Evolutionary conservation across 1,140 invertebrate species (phyloP).

Genomic region (Rhynchophorus ferrugineus): DNA sequence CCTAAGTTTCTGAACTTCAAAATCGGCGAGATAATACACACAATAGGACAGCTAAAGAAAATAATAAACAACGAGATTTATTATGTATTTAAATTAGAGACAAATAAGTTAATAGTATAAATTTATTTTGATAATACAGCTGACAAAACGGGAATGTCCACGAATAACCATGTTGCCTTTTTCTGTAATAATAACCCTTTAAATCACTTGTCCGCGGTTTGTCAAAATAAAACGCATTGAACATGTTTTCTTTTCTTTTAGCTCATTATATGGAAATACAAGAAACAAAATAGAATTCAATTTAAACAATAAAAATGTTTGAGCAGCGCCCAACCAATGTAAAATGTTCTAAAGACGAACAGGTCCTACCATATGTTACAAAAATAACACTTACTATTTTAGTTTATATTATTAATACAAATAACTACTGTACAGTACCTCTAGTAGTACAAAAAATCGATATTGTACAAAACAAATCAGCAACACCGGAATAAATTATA

Average conservation of each 20-base stretch:
- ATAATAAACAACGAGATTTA: conserved; percentile 6
- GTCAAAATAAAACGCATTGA: conserved; percentile 24
- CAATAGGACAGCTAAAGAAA: conserved; percentile 5
- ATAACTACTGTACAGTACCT: conserved; percentile 32
- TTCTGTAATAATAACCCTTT: conserved; percentile 10
- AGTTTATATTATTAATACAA: conserved; percentile 29
- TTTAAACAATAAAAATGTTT: conserved; percentile 30
- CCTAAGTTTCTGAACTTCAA: background rate
- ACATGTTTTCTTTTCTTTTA: conserved; percentile 7
- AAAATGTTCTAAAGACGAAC: conserved; percentile 30
- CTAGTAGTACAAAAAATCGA: conserved; percentile 28
- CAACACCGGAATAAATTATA: conserved; percentile 28
- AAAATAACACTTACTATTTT: conserved; percentile 28
- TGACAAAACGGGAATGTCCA: conserved; percentile 40
- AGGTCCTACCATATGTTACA: conserved; percentile 39
- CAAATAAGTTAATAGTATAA: conserved; percentile 38
- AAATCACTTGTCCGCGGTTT: conserved; percentile 28
- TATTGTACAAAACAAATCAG: conserved; percentile 28
- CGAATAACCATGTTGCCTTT: conserved; percentile 22
- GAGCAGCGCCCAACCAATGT: conserved; percentile 29
- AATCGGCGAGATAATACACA: background rate
- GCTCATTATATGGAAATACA: conserved; percentile 13
- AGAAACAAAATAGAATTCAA: conserved; percentile 19
- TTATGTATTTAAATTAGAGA: conserved; percentile 28
- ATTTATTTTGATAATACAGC: conserved; percentile 40